phyloP scores from a whole-genome alignment of 2,888 invertebrate species.

The Tridacna crocea region DNA sequence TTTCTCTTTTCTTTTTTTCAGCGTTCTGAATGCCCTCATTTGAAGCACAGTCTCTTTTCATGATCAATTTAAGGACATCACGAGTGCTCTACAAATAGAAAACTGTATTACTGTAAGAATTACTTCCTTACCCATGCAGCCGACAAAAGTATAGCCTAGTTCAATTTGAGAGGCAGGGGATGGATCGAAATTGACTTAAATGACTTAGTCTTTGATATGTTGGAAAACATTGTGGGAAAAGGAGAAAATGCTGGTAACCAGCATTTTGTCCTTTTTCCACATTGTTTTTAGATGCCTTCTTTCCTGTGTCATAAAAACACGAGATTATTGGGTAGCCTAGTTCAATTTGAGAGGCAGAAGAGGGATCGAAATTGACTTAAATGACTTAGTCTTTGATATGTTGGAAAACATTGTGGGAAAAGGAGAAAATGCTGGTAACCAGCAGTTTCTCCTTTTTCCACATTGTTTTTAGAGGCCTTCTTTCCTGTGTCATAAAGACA shows the following conservation, averaged over 20 bases:
- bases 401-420: constrained; percentile 1
- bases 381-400: too few relatives aligned
- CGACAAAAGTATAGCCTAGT: not conserved
- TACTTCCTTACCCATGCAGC: not conserved
- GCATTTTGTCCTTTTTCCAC: constrained; percentile 4
- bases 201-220: not conserved
- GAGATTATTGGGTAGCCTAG: too few relatives aligned
- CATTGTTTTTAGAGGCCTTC: not conserved
- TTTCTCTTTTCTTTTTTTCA: not conserved
- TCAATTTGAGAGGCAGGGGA: too few relatives aligned
- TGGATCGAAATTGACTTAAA: not conserved
- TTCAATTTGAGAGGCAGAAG: too few relatives aligned
- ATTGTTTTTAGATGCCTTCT: not conserved
- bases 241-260: not conserved
- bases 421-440: not conserved
- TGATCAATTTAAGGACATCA: too few relatives aligned
- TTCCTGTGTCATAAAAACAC: too few relatives aligned
- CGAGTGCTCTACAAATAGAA: not conserved
- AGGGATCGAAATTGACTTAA: not conserved
- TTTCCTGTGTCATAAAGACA: too few relatives aligned
- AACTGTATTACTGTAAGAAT: not conserved
- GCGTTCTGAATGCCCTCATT: too few relatives aligned
- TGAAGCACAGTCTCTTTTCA: too few relatives aligned
- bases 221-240: constrained; percentile 2
- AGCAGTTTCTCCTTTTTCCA: constrained; percentile 7